These are phyloP conservation scores for Megalurothrips usitatus DNA, from an alignment of 2,888 invertebrate genomes.

Conservation along the genomic window DNA sequence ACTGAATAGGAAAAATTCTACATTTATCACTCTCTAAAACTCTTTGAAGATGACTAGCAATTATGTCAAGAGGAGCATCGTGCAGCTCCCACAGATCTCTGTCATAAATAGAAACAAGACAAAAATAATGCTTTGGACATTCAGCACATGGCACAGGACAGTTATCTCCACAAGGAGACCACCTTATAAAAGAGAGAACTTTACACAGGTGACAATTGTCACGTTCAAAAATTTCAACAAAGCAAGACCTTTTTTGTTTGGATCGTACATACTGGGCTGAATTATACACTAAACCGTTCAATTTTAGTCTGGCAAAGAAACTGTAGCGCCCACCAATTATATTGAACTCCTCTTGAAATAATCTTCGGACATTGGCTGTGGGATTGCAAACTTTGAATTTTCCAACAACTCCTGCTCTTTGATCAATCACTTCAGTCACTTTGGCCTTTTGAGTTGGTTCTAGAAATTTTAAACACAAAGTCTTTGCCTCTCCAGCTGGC, in stretches of 20 bases:
- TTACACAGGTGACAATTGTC: neutral
- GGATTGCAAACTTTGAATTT: neutral
- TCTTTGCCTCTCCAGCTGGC: constrained; percentile 5
- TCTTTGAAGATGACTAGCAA: neutral
- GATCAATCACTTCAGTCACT: constrained; percentile 29
- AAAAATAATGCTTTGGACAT: neutral
- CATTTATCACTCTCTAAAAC: neutral
- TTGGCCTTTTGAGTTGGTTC: constrained; percentile 7
- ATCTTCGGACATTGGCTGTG: neutral
- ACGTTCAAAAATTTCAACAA: neutral
- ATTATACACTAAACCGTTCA: neutral
- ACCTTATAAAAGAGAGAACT: neutral
- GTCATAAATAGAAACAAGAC: neutral
- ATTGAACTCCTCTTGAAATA: neutral
- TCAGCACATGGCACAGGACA: neutral
- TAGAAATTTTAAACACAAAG: constrained; percentile 31
- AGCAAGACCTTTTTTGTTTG: neutral
- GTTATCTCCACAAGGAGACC: neutral
- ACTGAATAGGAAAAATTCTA: neutral
- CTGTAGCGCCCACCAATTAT: neutral
- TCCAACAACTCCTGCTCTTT: constrained; percentile 31
- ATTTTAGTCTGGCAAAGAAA: neutral
- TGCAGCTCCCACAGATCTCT: neutral
- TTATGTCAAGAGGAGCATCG: neutral
- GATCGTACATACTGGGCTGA: neutral